Conservation (phyloP, 2,797 vertebrate genomes). For the Dallia pectoralis region DNA sequence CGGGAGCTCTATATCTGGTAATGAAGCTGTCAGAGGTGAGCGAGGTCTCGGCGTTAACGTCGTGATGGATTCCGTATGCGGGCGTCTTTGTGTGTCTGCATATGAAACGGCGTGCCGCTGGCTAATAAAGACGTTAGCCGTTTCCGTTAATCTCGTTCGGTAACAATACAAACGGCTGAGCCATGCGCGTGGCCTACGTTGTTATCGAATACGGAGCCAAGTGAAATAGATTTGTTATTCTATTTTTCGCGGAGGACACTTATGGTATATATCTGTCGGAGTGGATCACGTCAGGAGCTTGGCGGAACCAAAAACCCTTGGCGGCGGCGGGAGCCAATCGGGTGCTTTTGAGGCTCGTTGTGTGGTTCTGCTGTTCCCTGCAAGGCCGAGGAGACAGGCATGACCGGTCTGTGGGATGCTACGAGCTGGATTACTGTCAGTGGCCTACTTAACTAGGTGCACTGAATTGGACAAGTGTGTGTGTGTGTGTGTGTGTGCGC, state of each 20-base stretch:
- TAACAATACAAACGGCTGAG: slow-evolving; percentile 46
- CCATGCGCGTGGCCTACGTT: slow-evolving; percentile 55
- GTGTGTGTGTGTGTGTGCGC: slow-evolving; percentile 24
- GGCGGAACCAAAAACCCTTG: slow-evolving; percentile 36
- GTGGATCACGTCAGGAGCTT: slow-evolving; percentile 44
- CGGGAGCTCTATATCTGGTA: slow-evolving; percentile 73
- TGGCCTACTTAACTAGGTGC: slow-evolving; percentile 37
- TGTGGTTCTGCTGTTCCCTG: slow-evolving; percentile 43
- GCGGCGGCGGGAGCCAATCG: slow-evolving; percentile 43
- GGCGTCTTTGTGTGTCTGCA: slow-evolving; percentile 16
- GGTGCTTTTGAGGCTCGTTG: slow-evolving; percentile 48
- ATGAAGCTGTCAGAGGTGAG: slow-evolving; percentile 76
- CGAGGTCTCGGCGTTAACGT: slow-evolving; percentile 64
- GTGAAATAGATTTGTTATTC: slow-evolving; percentile 61
- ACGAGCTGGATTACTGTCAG: slow-evolving; percentile 64
- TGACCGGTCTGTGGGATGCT: slow-evolving; percentile 51
- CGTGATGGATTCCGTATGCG: slow-evolving; percentile 65
- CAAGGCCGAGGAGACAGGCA: slow-evolving; percentile 58
- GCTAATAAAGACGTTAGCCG: slow-evolving; percentile 66
- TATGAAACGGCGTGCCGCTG: slow-evolving; percentile 56
- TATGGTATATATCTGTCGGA: slow-evolving; percentile 53
- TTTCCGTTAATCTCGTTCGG: slow-evolving; percentile 53
- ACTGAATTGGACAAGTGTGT: slow-evolving; percentile 17
- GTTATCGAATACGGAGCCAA: slow-evolving; percentile 46
- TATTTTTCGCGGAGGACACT: slow-evolving; percentile 55